These are phyloP conservation scores for Andrena cerasifolii DNA, from an alignment of 1,140 invertebrate genomes.

Conservation along the genomic window DNA sequence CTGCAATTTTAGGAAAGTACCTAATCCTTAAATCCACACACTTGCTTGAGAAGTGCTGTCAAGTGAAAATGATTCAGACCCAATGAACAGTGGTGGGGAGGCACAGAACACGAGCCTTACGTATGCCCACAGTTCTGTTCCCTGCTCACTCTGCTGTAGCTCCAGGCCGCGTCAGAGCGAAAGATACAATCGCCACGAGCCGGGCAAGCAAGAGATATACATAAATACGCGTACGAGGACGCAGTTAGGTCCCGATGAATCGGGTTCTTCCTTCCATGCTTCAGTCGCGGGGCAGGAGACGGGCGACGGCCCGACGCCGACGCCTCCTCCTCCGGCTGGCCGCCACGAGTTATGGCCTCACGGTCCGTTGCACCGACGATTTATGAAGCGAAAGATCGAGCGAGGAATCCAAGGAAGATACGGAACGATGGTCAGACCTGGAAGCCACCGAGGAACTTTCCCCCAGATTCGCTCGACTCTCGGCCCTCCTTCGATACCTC, in stretches of 20 bases:
- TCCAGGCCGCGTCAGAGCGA: no score
- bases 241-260: conserved; percentile 49
- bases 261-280: conserved; percentile 53
- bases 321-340: conserved; percentile 43
- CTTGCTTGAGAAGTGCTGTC: no score
- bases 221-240: conserved; percentile 51
- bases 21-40: no score
- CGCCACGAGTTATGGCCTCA: conserved; percentile 65
- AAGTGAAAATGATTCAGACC: no score
- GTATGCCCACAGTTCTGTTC: no score
- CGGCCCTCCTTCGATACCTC: neutral
- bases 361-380: conserved; percentile 60
- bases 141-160: no score
- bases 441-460: conserved; percentile 13
- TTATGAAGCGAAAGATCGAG: conserved; percentile 64
- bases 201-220: neutral
- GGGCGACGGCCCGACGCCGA: conserved; percentile 46
- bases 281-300: conserved; percentile 49
- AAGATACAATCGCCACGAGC: neutral
- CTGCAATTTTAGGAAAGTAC: no score
- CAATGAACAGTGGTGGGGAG: no score
- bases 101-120: no score
- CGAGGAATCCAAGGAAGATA: conserved; percentile 37
- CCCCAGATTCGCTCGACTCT: conserved; percentile 5
- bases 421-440: conserved; percentile 2